Conservation (phyloP, 2,113 vertebrate genomes). For the Apteryx owenii region DNA sequence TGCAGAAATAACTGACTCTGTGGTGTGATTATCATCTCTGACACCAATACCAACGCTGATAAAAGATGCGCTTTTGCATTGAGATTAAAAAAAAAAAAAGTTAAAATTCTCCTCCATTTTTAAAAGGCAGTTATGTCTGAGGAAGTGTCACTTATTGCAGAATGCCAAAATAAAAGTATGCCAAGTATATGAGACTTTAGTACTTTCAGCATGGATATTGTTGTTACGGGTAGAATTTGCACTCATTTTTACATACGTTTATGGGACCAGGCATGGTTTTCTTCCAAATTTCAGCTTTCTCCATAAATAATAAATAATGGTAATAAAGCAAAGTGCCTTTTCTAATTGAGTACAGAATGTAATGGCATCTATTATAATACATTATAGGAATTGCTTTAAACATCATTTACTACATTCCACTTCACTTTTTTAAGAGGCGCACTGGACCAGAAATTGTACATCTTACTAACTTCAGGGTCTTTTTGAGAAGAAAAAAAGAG, state of each 20-base stretch:
- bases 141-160: conserved; percentile 9
- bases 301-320: not conserved
- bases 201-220: conserved; percentile 35
- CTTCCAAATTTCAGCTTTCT: not conserved
- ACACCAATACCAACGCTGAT: not conserved
- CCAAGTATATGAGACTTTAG: not conserved
- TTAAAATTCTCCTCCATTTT: conserved; percentile 12
- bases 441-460: not conserved
- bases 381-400: not conserved
- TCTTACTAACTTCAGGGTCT: not conserved
- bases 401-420: not conserved
- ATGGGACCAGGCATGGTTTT: not conserved
- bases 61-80: conserved; percentile 7
- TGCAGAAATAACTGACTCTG: not conserved
- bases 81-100: not conserved
- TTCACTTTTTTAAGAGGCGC: not conserved
- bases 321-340: not conserved
- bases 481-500: not conserved
- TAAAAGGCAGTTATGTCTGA: not conserved
- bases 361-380: not conserved
- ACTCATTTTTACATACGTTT: not conserved
- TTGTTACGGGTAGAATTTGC: conserved; percentile 1
- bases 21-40: not conserved
- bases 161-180: conserved; percentile 6
- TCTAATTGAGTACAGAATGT: not conserved